phyloP scores from a whole-genome alignment of 1,140 invertebrate genomes.

The Ceratosolen fusciceps region DNA sequence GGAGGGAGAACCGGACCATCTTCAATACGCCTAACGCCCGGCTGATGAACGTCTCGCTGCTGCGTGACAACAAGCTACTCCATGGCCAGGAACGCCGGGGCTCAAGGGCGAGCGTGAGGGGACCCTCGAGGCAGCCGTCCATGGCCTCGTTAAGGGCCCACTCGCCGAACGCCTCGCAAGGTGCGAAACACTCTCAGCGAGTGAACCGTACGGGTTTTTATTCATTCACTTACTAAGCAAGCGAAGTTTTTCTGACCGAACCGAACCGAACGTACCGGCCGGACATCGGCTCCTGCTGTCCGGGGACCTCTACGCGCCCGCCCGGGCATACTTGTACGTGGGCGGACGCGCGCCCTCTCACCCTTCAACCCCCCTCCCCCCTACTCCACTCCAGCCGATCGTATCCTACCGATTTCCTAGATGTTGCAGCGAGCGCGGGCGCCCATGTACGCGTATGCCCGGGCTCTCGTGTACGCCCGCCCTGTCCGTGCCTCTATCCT shows the following conservation, averaged over 20 bases:
- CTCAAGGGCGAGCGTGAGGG: conserved; percentile 82
- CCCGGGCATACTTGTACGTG: not conserved
- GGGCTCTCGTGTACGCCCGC: no score
- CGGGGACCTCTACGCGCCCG: not conserved
- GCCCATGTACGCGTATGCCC: not conserved
- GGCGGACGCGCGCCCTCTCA: not conserved
- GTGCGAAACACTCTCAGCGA: conserved; percentile 76
- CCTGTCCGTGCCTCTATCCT: not conserved
- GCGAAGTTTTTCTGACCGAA: conserved; percentile 52
- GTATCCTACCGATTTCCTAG: no score
- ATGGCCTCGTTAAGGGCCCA: conserved; percentile 85
- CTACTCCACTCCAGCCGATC: not conserved
- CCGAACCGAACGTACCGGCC: not conserved
- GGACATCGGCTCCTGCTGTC: no score
- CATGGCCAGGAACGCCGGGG: conserved; percentile 83
- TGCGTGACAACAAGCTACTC: conserved; percentile 85
- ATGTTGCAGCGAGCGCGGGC: not conserved
- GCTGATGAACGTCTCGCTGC: conserved; percentile 88
- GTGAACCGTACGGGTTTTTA: conserved; percentile 71
- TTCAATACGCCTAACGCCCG: conserved; percentile 95
- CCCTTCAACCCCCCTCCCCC: no score
- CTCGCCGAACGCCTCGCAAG: conserved; percentile 83
- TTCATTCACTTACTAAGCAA: conserved; percentile 72
- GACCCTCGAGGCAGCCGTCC: conserved; percentile 84
- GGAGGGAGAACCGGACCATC: conserved; percentile 91